These are phyloP conservation scores for Solea senegalensis DNA, from an alignment of 2,113 vertebrate species.

Conservation along the genomic window DNA sequence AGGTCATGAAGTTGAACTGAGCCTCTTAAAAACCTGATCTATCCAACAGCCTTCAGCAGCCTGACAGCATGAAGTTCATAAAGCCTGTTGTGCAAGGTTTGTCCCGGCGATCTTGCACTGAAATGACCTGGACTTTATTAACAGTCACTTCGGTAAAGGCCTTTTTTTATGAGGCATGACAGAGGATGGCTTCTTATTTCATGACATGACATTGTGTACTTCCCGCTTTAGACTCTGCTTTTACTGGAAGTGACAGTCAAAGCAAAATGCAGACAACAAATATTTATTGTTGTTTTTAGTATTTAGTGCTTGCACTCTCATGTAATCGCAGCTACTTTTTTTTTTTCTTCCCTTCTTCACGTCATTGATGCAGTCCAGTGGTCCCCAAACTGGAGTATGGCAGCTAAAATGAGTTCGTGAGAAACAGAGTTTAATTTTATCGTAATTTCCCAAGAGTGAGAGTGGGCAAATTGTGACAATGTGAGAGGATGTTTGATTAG, in stretches of 20 bases:
- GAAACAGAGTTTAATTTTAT: conserved; percentile 24
- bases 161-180: conserved; percentile 52
- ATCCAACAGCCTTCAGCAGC: conserved; percentile 47
- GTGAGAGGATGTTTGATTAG: conserved; percentile 16
- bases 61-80: conserved; percentile 52
- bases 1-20: conserved; percentile 40
- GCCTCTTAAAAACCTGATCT: conserved; percentile 43
- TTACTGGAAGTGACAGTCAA: conserved; percentile 26
- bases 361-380: conserved; percentile 15
- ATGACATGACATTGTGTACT: conserved; percentile 17
- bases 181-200: conserved; percentile 25
- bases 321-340: conserved; percentile 10
- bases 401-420: conserved; percentile 12
- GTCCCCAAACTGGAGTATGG: conserved; percentile 12
- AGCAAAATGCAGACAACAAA: conserved; percentile 13
- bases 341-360: neutral
- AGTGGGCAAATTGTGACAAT: conserved; percentile 12
- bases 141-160: conserved; percentile 26
- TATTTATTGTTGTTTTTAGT: conserved; percentile 40
- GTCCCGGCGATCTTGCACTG: conserved; percentile 31
- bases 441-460: conserved; percentile 20
- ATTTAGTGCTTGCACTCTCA: neutral
- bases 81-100: conserved; percentile 37
- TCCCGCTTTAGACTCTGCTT: conserved; percentile 22
- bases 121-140: conserved; percentile 57